Evolutionary conservation across 37 sponge, comb jelly and placozoan species (phyloP), one percentile per base, ranked within the genome.

Genomic region (Beroe forskalii): DNA sequence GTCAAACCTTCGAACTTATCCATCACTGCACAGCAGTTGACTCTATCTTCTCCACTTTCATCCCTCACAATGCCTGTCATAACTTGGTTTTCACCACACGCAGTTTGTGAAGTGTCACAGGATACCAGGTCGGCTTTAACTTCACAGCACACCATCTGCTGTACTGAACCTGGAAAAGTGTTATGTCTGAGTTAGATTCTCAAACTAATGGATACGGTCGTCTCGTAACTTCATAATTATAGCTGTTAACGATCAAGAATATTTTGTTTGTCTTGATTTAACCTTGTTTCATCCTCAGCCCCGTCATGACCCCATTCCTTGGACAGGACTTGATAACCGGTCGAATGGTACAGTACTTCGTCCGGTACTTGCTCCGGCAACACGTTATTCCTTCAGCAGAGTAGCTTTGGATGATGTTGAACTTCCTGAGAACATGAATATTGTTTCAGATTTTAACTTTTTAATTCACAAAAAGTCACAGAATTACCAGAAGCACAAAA

Each of bases 131-230:
- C 86, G 3, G 55, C 86, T 8, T 8, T 27, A 22, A 43, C 35
- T 37, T 80, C 55, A 44, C 86, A 80, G 42, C 86, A 80, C 27
- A 41, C 86, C 86, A 80, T 80, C 40, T 80, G 24, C 44, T 80
- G 1, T 19, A 41, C 55, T 48, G 55, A 48, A 6, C 55, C 55
- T 48, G 55, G 55, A 12, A 48, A 48, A 48, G 6, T n/a, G n/a
- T n/a, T n/a, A n/a, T n/a, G n/a, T n/a, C n/a, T n/a, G n/a, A n/a
- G n/a, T n/a, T n/a, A n/a, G n/a, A n/a, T n/a, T n/a, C n/a, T n/a
- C n/a, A n/a, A n/a, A n/a, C n/a, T n/a, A n/a, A n/a, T n/a, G n/a
- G n/a, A n/a, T n/a, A n/a, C n/a, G n/a, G n/a, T n/a, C n/a, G n/a
- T n/a, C n/a, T n/a, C n/a, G n/a, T n/a, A n/a, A n/a, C n/a, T n/a